Base-by-base conservation (phyloP, 2,888 invertebrate species). In the Kryphioiulus occultus region DNA sequence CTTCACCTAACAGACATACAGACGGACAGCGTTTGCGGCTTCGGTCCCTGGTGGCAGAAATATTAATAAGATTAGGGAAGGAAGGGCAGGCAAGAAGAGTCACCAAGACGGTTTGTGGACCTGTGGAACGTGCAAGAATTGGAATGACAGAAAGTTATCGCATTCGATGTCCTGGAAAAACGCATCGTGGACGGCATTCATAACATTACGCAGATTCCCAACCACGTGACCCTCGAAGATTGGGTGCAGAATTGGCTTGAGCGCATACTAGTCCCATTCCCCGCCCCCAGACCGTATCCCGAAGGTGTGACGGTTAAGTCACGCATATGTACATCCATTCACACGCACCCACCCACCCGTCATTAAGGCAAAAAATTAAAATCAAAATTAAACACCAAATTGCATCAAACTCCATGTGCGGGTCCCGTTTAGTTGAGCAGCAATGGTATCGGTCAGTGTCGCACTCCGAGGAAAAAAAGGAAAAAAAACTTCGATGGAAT, bases 401-500 rank as follows among this genome's bases (percentile, higher is more conserved):
- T 53, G 53, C 53, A n/a, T n/a, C n/a, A 5, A 10, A n/a, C 12
- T 47, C 47, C 47, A 15, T 47, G 15, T 15, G 53, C n/a, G 53
- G 53, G 3, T 53, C 53, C 53, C 47, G 15, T 47, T 53, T n/a
- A 7, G 3, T 53, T 53, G 53, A 53, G 53, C 53, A 53, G 53
- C 19, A 53, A n/a, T 53, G n/a, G 53, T n/a, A n/a, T 53, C 53
- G n/a, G n/a, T 53, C n/a, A n/a, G 53, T 17, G 17, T 17, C 53
- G 19, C n/a, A n/a, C 53, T 53, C 53, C 53, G 53, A 53, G n/a
- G 5, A 53, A 53, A 53, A 15, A 53, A 53, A n/a, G n/a, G n/a
- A 19, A n/a, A 53, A n/a, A 53, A n/a, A n/a, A n/a, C n/a, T 53
- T 78, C 78, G 30, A 78, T 78, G 30, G 78, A 78, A 78, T 78